Evolutionary conservation across 2,797 vertebrate species (phyloP).

Genomic region (Yasuhikotakia modesta): DNA sequence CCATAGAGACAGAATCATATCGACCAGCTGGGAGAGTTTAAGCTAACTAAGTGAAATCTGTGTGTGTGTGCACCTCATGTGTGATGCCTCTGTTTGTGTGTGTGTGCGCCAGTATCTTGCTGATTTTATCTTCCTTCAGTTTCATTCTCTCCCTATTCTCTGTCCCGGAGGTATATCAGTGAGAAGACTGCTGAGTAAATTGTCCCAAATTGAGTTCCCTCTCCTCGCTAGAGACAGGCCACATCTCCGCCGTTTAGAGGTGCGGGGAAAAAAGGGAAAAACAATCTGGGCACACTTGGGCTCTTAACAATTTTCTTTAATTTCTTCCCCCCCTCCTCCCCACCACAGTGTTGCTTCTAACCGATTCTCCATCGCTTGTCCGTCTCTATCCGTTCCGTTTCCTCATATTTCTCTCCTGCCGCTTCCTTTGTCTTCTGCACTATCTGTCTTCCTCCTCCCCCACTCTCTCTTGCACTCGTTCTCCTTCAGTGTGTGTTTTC

Average conservation of each 20-base stretch:
- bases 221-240: slow-evolving; percentile 91
- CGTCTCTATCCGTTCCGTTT: slow-evolving; percentile 45
- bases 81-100: slow-evolving; percentile 49
- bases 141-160: slow-evolving; percentile 97
- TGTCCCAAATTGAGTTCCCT: slow-evolving; percentile 99
- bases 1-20: slow-evolving; percentile 96
- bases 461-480: neutral
- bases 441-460: slow-evolving; percentile 42
- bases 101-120: slow-evolving; percentile 73
- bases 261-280: slow-evolving; percentile 67
- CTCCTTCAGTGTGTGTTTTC: slow-evolving; percentile 16
- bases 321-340: slow-evolving; percentile 33
- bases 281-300: slow-evolving; percentile 87
- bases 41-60: slow-evolving; percentile 94
- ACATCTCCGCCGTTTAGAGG: slow-evolving; percentile 85
- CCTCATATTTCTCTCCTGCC: slow-evolving; percentile 49
- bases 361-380: slow-evolving; percentile 39
- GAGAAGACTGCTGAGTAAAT: slow-evolving; percentile 96
- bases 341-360: slow-evolving; percentile 21
- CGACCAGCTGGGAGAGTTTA: slow-evolving; percentile 92
- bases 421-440: slow-evolving; percentile 41
- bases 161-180: slow-evolving; percentile 89
- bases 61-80: slow-evolving; percentile 13
- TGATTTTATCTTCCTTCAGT: slow-evolving; percentile 98
- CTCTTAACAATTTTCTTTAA: slow-evolving; percentile 79